Percentiles rank a stretch among this genome's conserved stretches.
Evolutionary conservation across 1,140 invertebrate genomes (phyloP).

Genomic region (Drosophila pectinifera): DNA sequence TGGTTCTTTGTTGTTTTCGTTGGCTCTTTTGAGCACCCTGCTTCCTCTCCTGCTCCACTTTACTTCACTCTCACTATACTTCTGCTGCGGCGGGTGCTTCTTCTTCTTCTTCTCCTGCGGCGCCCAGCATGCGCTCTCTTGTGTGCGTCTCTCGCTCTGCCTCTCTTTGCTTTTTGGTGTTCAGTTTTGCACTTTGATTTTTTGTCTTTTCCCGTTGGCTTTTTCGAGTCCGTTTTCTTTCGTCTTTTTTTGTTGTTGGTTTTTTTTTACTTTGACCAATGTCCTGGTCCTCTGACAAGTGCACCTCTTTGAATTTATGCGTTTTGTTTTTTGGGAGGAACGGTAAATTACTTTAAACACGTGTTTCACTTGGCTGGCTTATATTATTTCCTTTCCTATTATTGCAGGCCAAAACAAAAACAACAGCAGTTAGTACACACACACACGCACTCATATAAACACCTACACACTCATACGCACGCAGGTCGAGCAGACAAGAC

Average conservation of each 20-base stretch:
- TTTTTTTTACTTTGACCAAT: constrained; percentile 52
- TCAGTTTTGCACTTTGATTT: constrained; percentile 51
- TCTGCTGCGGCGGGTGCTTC: constrained; percentile 14
- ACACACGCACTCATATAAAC: constrained; percentile 20
- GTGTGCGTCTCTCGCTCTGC: constrained; percentile 26
- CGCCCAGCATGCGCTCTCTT: constrained; percentile 67
- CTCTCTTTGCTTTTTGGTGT: constrained; percentile 41
- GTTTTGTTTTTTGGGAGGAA: background rate
- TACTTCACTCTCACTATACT: constrained; percentile 28
- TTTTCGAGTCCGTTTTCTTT: constrained; percentile 25
- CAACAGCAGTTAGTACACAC: constrained; percentile 48
- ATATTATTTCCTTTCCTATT: constrained; percentile 26
- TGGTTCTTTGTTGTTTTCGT: constrained; percentile 30
- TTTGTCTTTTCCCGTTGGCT: constrained; percentile 19
- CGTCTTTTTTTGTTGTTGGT: constrained; percentile 6
- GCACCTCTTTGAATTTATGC: constrained; percentile 2
- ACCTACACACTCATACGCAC: constrained; percentile 13
- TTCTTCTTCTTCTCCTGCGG: constrained; percentile 48
- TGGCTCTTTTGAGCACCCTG: constrained; percentile 15
- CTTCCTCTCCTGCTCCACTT: constrained; percentile 48
- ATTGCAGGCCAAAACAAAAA: constrained; percentile 46
- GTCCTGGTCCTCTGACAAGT: constrained; percentile 43
- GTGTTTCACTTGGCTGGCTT: constrained; percentile 37
- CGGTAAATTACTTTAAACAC: constrained; percentile 42
- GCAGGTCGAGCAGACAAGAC: constrained; percentile 20